These are phyloP conservation scores for Tiliqua scincoides DNA, from an alignment of 2,113 vertebrate genomes.

Conservation along the genomic window DNA sequence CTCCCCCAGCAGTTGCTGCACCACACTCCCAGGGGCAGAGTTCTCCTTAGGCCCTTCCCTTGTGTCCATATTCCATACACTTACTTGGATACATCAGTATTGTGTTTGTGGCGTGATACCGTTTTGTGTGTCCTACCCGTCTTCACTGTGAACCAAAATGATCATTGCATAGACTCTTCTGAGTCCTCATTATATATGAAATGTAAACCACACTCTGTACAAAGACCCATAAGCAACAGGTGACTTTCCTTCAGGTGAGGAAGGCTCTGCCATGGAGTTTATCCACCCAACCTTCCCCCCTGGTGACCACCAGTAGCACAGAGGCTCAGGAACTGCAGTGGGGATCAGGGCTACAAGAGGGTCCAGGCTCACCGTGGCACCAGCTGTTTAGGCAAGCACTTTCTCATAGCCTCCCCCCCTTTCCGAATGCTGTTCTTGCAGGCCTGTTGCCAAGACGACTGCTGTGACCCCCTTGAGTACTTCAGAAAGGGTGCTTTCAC, in stretches of 20 bases:
- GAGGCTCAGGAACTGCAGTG: no score
- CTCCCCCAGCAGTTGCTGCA: fast-evolving
- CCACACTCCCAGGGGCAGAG: fast-evolving
- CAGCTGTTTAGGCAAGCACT: no score
- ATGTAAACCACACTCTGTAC: background rate
- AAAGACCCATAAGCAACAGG: background rate
- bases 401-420: no score
- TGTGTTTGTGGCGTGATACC: fast-evolving
- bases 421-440: no score
- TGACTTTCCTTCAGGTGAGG: background rate
- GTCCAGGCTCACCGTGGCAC: no score
- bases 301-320: no score
- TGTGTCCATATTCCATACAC: fast-evolving
- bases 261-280: background rate
- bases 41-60: background rate
- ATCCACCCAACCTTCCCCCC: background rate
- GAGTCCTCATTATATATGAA: background rate
- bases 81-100: background rate
- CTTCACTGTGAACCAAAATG: background rate
- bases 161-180: background rate
- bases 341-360: no score
- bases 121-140: fast-evolving
- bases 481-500: no score
- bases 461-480: no score
- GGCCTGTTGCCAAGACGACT: no score